Conservation (phyloP, 2,888 invertebrate genomes). For the Drosophila parthenogenetica region DNA sequence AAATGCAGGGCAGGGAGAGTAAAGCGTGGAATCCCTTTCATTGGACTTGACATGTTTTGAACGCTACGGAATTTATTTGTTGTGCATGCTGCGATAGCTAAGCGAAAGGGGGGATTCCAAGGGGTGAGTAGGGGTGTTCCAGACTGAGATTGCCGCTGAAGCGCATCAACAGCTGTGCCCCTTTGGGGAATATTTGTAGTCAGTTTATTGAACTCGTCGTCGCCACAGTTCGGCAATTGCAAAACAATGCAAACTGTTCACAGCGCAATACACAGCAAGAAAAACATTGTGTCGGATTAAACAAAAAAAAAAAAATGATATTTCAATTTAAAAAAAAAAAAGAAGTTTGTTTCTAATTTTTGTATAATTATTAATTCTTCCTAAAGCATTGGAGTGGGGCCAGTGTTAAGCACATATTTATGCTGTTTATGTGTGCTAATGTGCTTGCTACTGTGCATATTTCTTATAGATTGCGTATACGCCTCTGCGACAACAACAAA, state of each 20-base stretch:
- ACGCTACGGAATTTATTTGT: conserved; percentile 71
- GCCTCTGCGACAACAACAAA: conserved; percentile 12
- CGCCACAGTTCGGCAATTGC: conserved; percentile 35
- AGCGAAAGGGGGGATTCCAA: conserved; percentile 22
- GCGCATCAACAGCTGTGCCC: conserved; percentile 70
- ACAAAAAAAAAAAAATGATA: too few species aligned
- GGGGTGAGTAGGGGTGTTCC: conserved; percentile 3
- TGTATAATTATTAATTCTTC: too few species aligned
- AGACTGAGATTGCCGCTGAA: conserved; percentile 67
- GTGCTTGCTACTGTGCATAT: conserved; percentile 1
- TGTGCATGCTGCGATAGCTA: conserved; percentile 54
- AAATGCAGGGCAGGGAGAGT: neutral
- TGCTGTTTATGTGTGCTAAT: conserved; percentile 5
- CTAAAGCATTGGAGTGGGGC: too few species aligned
- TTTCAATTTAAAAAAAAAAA: too few species aligned
- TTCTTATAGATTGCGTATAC: conserved; percentile 1
- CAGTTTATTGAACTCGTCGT: conserved; percentile 68
- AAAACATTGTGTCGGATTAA: too few species aligned
- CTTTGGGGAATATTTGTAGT: conserved; percentile 57
- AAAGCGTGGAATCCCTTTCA: conserved; percentile 52
- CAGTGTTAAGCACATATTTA: too few species aligned
- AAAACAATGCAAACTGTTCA: conserved; percentile 58
- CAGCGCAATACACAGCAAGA: neutral
- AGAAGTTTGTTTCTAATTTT: too few species aligned
- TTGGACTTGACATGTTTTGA: conserved; percentile 77